A percentile compares a stretch with the other conserved stretches of the same genome.
phyloP scores from a whole-genome alignment of 2,797 vertebrate species.

The Gambelia wislizenii region DNA sequence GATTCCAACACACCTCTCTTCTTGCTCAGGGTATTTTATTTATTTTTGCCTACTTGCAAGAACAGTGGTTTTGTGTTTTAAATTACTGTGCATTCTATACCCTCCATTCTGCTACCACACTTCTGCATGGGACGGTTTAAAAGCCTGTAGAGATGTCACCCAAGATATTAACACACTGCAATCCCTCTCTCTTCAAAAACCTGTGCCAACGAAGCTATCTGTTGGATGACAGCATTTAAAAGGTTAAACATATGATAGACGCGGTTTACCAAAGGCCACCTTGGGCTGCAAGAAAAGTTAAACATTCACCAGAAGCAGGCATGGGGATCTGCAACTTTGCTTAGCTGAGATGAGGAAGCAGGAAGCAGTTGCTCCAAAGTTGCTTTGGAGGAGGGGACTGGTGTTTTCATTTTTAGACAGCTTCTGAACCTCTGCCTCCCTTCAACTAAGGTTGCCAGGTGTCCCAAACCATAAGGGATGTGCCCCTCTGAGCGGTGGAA shows the following conservation, averaged over 20 bases:
- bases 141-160: not conserved
- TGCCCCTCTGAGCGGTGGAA: too few relatives aligned
- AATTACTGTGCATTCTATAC: not conserved
- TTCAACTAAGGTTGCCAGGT: too few relatives aligned
- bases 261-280: slow-evolving; percentile 29
- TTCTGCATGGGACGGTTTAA: not conserved
- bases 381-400: not conserved
- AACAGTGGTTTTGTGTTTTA: not conserved
- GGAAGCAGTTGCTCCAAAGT: not conserved
- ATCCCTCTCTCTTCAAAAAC: slow-evolving; percentile 28
- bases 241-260: slow-evolving; percentile 19
- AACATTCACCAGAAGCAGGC: slow-evolving; percentile 34
- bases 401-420: not conserved
- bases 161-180: not conserved
- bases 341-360: not conserved
- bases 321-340: not conserved
- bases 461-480: too few relatives aligned
- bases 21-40: too few relatives aligned
- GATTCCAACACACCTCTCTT: too few relatives aligned
- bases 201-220: slow-evolving; percentile 37
- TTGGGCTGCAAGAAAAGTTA: slow-evolving; percentile 30
- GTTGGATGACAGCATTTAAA: slow-evolving; percentile 45
- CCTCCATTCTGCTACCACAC: not conserved
- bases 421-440: too few relatives aligned
- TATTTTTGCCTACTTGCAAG: not conserved